Conservation (phyloP, 2,113 vertebrate genomes). For the Pseudolaguvia tuberculata region DNA sequence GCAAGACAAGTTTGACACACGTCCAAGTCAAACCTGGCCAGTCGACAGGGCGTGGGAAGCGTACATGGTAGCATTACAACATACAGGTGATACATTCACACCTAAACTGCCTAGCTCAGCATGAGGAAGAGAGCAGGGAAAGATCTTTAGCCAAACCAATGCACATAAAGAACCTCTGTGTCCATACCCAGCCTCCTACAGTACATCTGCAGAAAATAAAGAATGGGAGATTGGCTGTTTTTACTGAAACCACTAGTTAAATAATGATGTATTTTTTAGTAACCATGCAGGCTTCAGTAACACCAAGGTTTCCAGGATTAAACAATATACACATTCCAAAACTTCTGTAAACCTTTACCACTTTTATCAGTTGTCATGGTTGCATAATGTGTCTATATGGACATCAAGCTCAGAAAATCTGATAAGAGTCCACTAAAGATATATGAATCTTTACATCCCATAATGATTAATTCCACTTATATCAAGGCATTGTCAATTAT, state of each 20-base stretch:
- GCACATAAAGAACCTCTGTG: slow-evolving; percentile 40
- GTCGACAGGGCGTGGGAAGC: slow-evolving; percentile 58
- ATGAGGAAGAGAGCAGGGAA: slow-evolving; percentile 34
- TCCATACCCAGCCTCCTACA: slow-evolving; percentile 7
- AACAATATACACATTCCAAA: not conserved
- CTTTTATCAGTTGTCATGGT: not conserved
- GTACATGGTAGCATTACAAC: slow-evolving; percentile 57
- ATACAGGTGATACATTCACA: slow-evolving; percentile 68
- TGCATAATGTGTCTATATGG: not conserved
- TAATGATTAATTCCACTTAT: not conserved
- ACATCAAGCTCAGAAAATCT: too few species aligned
- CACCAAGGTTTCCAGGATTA: not conserved
- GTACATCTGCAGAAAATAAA: not conserved
- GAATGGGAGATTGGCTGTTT: not conserved
- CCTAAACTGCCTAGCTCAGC: slow-evolving; percentile 41
- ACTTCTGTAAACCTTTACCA: not conserved
- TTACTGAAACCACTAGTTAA: not conserved
- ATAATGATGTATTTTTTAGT: not conserved
- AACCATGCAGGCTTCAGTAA: not conserved
- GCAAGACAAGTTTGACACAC: not conserved
- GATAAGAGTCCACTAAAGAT: too few species aligned
- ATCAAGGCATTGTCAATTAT: not conserved
- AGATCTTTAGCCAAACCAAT: slow-evolving; percentile 19
- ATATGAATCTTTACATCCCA: not conserved
- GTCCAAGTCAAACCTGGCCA: slow-evolving; percentile 43